Evolutionary conservation across 2,113 vertebrate genomes (phyloP), one percentile per base, ranked within the genome.

Genomic region (Myiozetetes cayanensis): DNA sequence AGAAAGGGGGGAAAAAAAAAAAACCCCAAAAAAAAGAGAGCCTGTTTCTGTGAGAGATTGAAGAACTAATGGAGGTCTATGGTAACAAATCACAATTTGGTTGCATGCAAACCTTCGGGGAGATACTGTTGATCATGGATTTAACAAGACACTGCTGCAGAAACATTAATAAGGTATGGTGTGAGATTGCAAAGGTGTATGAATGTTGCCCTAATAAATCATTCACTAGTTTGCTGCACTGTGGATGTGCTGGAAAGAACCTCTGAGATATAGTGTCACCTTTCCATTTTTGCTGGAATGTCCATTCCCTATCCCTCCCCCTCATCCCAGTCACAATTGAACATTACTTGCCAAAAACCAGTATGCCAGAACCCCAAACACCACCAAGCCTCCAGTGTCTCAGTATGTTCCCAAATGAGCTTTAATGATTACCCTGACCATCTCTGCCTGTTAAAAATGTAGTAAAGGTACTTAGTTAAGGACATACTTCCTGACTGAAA

Each of bases 61-160:
- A 30, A 73, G 66, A 59, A 6, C n/a, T 53, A 31, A 33, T 2
- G 16, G 8, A 53, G 21, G n/a, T 33, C 37, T 35, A 5, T 0
- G 1, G 70, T 14, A 79, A 83, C 41, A 76, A 41, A 70, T 47
- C 13, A 14, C 14, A 33, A 31, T 50, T 59, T 33, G 23, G 23
- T 41, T 30, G 19, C 37, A 25, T 17, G 35, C 8, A 88, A 41
- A 52, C 3, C 13, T 55, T 39, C 4, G 1, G 20, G 18, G 22
- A 76, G 41, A 66, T 61, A 41, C 47, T 2, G 3, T 0, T n/a
- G 37, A 61, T 49, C 28, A 3, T 2, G 4, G 53, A 10, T 24
- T 21, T 35, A 70, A 49, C 4, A 47, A 56, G 13, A 67, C 17
- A 22, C 25, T 75, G 50, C 41, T 39, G 30, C 25, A 85, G 62